Evolutionary conservation across 2,113 vertebrate species (phyloP), one percentile per base, ranked within the genome.

Genomic region (Garra rufa): DNA sequence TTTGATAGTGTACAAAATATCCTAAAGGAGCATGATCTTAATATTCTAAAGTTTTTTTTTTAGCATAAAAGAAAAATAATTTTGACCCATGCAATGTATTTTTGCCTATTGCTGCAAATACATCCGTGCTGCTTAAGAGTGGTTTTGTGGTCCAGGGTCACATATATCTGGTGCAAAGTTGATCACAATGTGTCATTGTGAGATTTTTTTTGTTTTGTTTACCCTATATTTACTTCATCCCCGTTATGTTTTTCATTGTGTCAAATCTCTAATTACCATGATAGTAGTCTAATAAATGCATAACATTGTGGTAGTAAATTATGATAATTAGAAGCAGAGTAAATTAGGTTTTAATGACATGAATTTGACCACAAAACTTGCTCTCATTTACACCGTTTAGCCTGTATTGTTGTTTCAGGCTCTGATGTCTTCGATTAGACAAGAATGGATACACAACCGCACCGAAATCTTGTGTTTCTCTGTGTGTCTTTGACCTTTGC

Each of bases 401-500:
- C 7, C n/a, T 10, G 34, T 78, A 17, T 61, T 44, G 30, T 77
- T 24, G 75, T 76, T 34, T 76, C 14, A 21, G 19, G 9, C 17
- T 55, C 19, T n/a, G 30, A 41, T 70, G 21, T 75, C 3, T 65
- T 3, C 0, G 57, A 30, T 65, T 21, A 34, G 77, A 65, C 17
- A 5, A 15, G 24, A 26, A 44, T 14, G 3, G 30, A 41, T 57
- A 77, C 75, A 41, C 34, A 0, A 2, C 11, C 30, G 1, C 34
- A 59, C n/a, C 19, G 4, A 21, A 41, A 15, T 77, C 52, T 15
- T 77, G 52, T 34, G n/a, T 14, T 63, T 26, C 38, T 82, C 10
- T 82, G 46, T n/a, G 43, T 48, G 21, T 82, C 8, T 71, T 10
- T 82, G 63, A 82, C 63, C 65, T 82, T 70, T 70, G 48, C 43